Evolutionary conservation across 2,888 invertebrate genomes (phyloP).

Genomic region (Oxycera nigricornis): DNA sequence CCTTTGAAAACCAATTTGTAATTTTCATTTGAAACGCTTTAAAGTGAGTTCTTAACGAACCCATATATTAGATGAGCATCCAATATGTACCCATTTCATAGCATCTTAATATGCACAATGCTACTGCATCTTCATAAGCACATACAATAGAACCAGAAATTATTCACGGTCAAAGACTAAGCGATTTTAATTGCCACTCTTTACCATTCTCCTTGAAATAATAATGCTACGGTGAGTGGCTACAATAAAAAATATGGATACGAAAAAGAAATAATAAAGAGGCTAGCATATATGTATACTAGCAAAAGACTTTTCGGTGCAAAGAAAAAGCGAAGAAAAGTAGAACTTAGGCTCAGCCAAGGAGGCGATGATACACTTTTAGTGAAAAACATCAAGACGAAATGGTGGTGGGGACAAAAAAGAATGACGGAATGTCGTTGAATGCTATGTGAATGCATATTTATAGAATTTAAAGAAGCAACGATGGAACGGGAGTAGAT

Average conservation of each 20-base stretch:
- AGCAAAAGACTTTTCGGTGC: not conserved
- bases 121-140: not conserved
- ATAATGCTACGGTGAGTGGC: not conserved
- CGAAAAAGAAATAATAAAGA: not conserved
- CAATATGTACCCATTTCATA: not conserved
- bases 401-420: not conserved
- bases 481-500: not conserved
- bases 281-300: not conserved
- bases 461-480: not conserved
- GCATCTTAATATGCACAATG: not conserved
- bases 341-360: not conserved
- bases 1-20: too few relatives aligned
- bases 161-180: constrained; percentile 32
- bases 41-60: not conserved
- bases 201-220: not conserved
- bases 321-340: not conserved
- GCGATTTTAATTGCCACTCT: not conserved
- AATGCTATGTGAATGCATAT: not conserved
- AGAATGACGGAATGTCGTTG: not conserved
- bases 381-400: not conserved
- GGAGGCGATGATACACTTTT: not conserved
- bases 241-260: too few relatives aligned
- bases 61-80: not conserved
- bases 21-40: too few relatives aligned
- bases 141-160: constrained; percentile 8